Evolutionary conservation across 2,888 invertebrate genomes (phyloP).

Genomic region (Acleris sparsana): DNA sequence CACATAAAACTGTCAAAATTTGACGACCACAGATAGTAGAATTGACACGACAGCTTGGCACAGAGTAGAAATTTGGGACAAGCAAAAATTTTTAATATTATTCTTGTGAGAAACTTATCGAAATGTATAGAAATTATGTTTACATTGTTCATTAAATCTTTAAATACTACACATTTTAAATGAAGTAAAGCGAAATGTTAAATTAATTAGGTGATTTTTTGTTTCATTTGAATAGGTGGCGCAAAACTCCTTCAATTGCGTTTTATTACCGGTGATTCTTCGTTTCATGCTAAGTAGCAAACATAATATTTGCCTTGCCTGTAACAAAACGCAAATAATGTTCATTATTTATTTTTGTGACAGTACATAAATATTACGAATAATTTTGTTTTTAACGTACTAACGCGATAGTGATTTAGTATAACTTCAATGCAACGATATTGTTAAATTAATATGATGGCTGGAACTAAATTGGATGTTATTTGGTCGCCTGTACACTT

Average conservation of each 20-base stretch:
- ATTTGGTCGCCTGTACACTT: slow-evolving; percentile 92
- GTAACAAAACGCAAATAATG: slow-evolving; percentile 23
- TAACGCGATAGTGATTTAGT: not conserved
- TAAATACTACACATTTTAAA: no score
- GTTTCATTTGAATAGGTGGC: no score
- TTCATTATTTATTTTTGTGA: slow-evolving; percentile 32
- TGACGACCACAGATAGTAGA: slow-evolving; percentile 36
- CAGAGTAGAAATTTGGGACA: slow-evolving; percentile 3
- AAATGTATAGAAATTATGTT: no score
- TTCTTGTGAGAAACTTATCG: no score
- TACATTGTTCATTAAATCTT: no score
- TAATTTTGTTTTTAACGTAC: no score
- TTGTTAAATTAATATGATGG: slow-evolving; percentile 51
- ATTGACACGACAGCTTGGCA: slow-evolving; percentile 35
- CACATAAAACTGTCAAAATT: slow-evolving; percentile 48
- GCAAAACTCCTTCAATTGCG: not conserved
- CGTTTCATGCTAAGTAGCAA: not conserved
- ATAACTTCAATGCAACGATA: slow-evolving; percentile 2
- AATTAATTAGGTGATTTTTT: no score
- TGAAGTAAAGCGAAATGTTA: no score
- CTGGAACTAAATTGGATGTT: slow-evolving; percentile 87
- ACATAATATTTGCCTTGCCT: not conserved
- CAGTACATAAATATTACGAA: not conserved
- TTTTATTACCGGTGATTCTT: not conserved
- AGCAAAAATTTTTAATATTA: no score